Percentiles rank a stretch among this genome's conserved stretches.
Evolutionary conservation across 2,113 vertebrate species (phyloP).

Genomic region (Okapia johnstoni): DNA sequence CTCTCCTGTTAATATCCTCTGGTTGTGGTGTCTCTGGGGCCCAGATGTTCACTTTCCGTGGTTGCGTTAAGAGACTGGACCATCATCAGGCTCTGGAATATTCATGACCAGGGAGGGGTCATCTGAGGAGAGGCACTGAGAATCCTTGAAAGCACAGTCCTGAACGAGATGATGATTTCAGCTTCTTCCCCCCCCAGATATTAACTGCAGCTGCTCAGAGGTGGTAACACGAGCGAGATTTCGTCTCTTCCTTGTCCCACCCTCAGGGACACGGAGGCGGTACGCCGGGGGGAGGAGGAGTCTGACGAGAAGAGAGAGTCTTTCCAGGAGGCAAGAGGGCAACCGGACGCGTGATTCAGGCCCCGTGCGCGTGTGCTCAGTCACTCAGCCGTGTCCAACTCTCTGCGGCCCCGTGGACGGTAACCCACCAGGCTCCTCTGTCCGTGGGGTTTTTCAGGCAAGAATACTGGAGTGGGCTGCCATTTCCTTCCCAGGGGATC

Average conservation of each 20-base stretch:
- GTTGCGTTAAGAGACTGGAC: background rate
- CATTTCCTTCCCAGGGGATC: background rate
- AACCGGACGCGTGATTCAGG: rapidly evolving
- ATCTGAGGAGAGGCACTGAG: background rate
- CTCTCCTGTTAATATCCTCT: background rate
- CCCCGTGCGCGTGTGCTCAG: rapidly evolving
- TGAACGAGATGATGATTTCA: background rate
- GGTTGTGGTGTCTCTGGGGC: background rate
- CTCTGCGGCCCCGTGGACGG: background rate
- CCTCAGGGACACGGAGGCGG: background rate
- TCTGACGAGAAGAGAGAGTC: background rate
- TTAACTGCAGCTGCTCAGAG: background rate
- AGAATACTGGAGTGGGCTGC: background rate
- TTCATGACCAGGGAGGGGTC: background rate
- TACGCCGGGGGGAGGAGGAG: background rate
- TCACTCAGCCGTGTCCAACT: background rate
- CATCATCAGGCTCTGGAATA: rapidly evolving
- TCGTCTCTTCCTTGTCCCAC: background rate
- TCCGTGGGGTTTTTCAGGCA: background rate
- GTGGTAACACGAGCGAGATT: rapidly evolving
- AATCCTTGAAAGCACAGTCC: background rate
- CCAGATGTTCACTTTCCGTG: background rate
- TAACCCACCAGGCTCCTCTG: background rate
- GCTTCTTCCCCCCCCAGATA: background rate
- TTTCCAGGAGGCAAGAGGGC: background rate